phyloP scores from a whole-genome alignment of 2,113 vertebrate genomes.

The Cephalopterus ornatus region DNA sequence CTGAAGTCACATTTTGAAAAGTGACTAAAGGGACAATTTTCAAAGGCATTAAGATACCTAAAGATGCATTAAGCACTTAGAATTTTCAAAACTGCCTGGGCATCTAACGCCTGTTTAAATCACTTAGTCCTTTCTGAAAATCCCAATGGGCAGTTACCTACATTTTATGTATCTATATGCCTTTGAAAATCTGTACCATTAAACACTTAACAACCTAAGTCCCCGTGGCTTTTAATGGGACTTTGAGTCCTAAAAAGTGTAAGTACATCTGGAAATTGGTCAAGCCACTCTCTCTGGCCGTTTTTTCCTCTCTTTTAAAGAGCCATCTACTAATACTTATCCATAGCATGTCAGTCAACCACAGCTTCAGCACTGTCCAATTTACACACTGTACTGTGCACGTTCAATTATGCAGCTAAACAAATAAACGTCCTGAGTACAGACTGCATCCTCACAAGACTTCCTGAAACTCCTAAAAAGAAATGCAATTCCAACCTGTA shows the following conservation, averaged over 20 bases:
- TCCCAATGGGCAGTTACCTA: constrained; percentile 30
- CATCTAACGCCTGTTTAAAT: constrained; percentile 43
- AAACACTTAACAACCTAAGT: constrained; percentile 38
- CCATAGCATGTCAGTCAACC: not conserved
- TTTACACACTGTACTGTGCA: not conserved
- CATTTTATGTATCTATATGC: constrained; percentile 34
- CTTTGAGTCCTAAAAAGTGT: constrained; percentile 11
- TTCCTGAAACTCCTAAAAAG: not conserved
- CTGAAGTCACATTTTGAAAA: not conserved
- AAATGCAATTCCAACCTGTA: not conserved
- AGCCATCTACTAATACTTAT: not conserved
- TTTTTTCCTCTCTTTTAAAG: not conserved
- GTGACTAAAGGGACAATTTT: constrained; percentile 27
- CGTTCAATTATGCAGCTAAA: not conserved
- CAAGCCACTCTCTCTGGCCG: not conserved
- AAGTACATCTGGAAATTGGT: constrained; percentile 40
- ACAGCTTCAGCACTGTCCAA: not conserved
- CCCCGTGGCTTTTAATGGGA: constrained; percentile 25
- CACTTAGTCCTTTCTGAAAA: constrained; percentile 48
- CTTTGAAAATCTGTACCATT: constrained; percentile 56
- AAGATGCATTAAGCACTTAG: constrained; percentile 53
- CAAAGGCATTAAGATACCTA: constrained; percentile 36
- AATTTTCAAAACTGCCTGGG: constrained; percentile 24
- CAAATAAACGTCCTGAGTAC: not conserved
- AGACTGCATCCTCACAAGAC: not conserved